Conservation (phyloP, 2,797 vertebrate species). For the Pseudochirops cupreus region DNA sequence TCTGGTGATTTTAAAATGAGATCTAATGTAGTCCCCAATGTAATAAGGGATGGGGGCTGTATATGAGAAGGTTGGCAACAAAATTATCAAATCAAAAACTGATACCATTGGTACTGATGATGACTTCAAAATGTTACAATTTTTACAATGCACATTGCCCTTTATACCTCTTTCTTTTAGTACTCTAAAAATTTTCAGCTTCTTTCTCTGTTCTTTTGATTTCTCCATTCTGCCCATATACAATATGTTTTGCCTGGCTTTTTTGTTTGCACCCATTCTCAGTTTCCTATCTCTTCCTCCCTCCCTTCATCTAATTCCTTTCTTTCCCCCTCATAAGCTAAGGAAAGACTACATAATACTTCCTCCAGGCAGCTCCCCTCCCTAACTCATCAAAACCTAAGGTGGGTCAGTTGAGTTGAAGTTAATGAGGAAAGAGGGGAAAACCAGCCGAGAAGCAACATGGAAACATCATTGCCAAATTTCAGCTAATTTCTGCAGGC, state of each 20-base stretch:
- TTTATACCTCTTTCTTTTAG: background rate
- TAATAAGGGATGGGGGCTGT: background rate
- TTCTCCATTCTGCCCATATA: background rate
- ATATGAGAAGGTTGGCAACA: background rate
- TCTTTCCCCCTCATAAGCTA: background rate
- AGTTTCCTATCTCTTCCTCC: background rate
- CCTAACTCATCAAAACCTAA: background rate
- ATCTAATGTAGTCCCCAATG: background rate
- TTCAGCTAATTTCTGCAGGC: conserved; percentile 47
- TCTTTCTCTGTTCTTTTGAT: background rate
- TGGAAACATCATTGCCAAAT: background rate
- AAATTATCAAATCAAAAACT: conserved; percentile 16
- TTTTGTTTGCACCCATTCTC: background rate
- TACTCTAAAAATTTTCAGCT: background rate
- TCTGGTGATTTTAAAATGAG: conserved; percentile 25
- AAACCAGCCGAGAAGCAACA: background rate
- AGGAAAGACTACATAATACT: background rate
- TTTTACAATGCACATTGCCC: background rate
- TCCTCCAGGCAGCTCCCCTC: background rate
- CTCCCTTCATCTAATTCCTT: background rate
- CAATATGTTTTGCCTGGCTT: background rate
- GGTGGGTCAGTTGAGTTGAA: background rate
- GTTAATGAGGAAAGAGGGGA: background rate
- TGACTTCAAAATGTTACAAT: background rate
- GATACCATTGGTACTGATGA: background rate